Conservation (phyloP, 53 echinoderm and acorn worm genomes). For the Glandiceps talaboti region DNA sequence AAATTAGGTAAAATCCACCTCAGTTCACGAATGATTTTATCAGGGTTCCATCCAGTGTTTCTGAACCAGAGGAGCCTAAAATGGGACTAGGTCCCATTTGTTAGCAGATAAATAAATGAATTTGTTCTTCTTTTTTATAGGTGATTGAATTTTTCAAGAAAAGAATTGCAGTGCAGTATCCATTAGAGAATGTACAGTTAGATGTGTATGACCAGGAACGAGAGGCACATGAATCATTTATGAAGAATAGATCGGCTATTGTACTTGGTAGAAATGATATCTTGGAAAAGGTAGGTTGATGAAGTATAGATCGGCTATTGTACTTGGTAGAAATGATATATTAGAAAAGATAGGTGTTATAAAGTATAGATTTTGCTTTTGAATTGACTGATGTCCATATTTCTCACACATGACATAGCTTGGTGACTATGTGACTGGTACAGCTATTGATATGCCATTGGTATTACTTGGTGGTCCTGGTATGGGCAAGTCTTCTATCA, state of each 20-base stretch:
- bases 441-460: conserved; percentile 30
- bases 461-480: conserved; percentile 67
- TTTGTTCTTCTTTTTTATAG: too few relatives aligned
- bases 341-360: conserved; percentile 52
- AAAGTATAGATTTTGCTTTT: too few relatives aligned
- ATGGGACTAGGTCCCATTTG: too few relatives aligned
- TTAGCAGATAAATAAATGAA: too few relatives aligned
- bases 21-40: too few relatives aligned
- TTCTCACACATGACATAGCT: neutral
- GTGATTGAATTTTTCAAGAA: conserved; percentile 69
- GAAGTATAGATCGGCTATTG: conserved; percentile 63
- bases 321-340: conserved; percentile 73
- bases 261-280: conserved; percentile 77
- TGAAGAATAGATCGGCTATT: conserved; percentile 68
- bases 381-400: too few relatives aligned
- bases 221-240: conserved; percentile 81
- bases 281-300: conserved; percentile 61
- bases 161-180: conserved; percentile 64
- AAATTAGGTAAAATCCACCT: too few relatives aligned
- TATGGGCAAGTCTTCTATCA: conserved; percentile 72
- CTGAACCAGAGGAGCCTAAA: too few relatives aligned
- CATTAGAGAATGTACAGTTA: conserved; percentile 32
- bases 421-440: conserved; percentile 39
- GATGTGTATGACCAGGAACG: conserved; percentile 70
- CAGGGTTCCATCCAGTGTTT: too few relatives aligned